These are phyloP conservation scores for Neomonachus schauinslandi DNA, from an alignment of 2,113 vertebrate genomes.

Conservation along the genomic window DNA sequence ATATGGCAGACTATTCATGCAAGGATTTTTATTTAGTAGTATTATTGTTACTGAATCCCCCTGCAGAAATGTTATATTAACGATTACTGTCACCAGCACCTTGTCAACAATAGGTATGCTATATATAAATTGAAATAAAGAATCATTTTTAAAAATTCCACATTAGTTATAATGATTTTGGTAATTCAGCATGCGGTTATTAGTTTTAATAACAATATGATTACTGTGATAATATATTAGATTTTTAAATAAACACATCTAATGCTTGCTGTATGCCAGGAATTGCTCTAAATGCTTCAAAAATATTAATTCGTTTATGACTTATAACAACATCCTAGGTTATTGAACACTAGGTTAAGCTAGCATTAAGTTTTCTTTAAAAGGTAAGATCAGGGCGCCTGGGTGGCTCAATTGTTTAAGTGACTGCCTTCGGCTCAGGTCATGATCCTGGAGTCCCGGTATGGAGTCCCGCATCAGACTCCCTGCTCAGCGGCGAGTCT, in stretches of 20 bases:
- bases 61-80: not conserved
- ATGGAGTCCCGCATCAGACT: no score
- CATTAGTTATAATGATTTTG: not conserved
- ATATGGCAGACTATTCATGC: not conserved
- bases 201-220: not conserved
- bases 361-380: not conserved
- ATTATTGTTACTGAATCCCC: not conserved
- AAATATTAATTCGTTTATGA: not conserved
- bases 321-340: not conserved
- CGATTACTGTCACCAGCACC: fast-evolving
- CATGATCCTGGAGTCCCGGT: no score
- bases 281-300: not conserved
- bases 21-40: not conserved
- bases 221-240: not conserved
- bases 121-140: not conserved
- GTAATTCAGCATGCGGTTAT: not conserved
- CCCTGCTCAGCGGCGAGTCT: no score
- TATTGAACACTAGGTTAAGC: not conserved
- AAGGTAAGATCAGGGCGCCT: not conserved
- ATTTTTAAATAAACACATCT: not conserved
- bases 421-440: no score
- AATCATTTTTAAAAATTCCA: not conserved
- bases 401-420: no score
- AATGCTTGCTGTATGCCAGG: not conserved
- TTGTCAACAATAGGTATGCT: not conserved